phyloP scores from a whole-genome alignment of 2,113 vertebrate species.

The Microcebus jonahi region DNA sequence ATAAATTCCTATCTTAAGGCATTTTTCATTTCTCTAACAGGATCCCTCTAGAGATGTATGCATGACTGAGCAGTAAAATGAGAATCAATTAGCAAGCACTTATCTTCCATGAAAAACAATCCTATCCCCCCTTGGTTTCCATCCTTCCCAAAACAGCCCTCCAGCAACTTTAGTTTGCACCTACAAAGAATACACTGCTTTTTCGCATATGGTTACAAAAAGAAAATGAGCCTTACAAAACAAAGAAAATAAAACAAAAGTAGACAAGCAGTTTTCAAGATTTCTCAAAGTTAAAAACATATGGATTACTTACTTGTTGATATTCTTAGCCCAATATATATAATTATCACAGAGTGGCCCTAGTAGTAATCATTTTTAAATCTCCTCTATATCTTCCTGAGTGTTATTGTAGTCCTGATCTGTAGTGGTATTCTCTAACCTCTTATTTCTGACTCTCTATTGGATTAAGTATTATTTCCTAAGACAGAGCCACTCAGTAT shows the following conservation, averaged over 20 bases:
- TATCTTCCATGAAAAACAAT: not conserved
- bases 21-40: constrained; percentile 22
- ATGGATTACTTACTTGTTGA: not conserved
- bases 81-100: constrained; percentile 2
- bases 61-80: constrained; percentile 30
- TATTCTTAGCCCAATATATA: not conserved
- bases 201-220: not conserved
- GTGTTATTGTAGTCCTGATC: not conserved
- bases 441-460: not conserved
- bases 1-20: not conserved
- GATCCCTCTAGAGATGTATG: not conserved
- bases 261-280: not conserved
- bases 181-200: not conserved
- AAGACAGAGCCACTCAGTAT: not conserved
- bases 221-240: not conserved
- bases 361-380: not conserved
- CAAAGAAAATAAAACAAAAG: not conserved
- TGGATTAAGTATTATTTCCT: not conserved
- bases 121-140: not conserved
- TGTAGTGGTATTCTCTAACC: not conserved
- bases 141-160: not conserved
- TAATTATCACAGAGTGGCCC: not conserved
- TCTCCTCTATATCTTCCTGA: fast-evolving
- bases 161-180: not conserved
- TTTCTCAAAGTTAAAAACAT: constrained; percentile 6